These are phyloP conservation scores for Arenaria interpres DNA, from an alignment of 2,113 vertebrate species.

Conservation along the genomic window DNA sequence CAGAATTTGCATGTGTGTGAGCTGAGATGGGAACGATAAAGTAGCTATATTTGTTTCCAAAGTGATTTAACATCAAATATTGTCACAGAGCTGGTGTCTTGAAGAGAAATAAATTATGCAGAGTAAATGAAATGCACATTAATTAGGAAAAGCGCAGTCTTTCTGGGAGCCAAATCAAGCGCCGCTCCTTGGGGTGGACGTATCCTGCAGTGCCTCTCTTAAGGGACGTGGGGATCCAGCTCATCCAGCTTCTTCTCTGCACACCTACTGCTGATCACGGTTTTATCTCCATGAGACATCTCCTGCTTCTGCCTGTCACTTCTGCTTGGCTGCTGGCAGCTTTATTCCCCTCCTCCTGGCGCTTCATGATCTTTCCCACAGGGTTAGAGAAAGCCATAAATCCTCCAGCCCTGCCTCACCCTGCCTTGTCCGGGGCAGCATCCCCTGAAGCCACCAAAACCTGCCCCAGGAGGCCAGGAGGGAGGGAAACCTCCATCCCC, in stretches of 20 bases:
- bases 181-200: neutral
- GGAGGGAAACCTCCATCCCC: neutral
- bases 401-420: neutral
- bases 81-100: constrained; percentile 64
- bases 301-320: neutral
- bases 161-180: constrained; percentile 33
- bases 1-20: constrained; percentile 4
- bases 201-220: constrained; percentile 1
- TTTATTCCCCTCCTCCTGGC: neutral
- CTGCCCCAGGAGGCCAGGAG: neutral
- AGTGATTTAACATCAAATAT: constrained; percentile 60
- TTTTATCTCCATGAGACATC: neutral
- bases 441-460: neutral
- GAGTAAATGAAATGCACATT: constrained; percentile 70
- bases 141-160: constrained; percentile 49
- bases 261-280: neutral
- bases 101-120: constrained; percentile 49
- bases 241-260: neutral
- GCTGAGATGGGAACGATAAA: constrained; percentile 41
- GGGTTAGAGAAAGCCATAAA: neutral
- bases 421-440: neutral
- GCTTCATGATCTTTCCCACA: neutral
- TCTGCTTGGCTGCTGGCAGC: constrained; percentile 25
- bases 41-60: constrained; percentile 45
- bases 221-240: neutral